A percentile compares a stretch with the other conserved stretches of the same genome.
These are phyloP conservation scores for Megathymus violae DNA, from an alignment of 1,140 invertebrate genomes.

Conservation along the genomic window DNA sequence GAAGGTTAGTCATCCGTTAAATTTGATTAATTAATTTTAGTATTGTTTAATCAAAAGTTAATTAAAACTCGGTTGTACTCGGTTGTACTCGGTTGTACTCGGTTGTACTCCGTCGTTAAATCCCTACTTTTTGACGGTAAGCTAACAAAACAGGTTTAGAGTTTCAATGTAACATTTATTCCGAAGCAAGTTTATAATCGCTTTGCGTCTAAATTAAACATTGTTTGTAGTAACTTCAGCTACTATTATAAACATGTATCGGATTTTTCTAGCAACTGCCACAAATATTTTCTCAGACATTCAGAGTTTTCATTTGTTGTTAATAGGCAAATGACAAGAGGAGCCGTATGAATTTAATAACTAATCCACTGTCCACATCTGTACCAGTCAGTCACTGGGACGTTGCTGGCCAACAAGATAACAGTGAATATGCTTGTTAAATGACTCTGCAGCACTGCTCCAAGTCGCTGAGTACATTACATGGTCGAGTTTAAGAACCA, in stretches of 20 bases:
- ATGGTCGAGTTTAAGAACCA: too few relatives aligned
- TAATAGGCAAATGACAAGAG: too few relatives aligned
- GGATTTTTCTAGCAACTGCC: not conserved
- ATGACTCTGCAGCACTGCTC: too few relatives aligned
- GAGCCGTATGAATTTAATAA: too few relatives aligned
- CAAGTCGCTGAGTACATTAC: too few relatives aligned
- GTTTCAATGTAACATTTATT: not conserved
- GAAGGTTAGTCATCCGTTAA: not conserved
- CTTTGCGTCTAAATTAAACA: not conserved
- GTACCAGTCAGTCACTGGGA: too few relatives aligned
- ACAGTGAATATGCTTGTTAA: too few relatives aligned
- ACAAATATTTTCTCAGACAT: not conserved
- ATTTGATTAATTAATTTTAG: slow-evolving; percentile 20
- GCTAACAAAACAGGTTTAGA: not conserved
- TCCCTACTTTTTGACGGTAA: not conserved
- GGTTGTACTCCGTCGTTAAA: not conserved
- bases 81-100: too few relatives aligned
- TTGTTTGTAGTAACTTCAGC: not conserved
- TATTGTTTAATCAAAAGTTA: slow-evolving; percentile 21
- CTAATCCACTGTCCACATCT: too few relatives aligned
- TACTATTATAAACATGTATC: not conserved
- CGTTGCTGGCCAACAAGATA: too few relatives aligned
- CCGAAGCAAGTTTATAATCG: not conserved
- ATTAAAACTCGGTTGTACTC: not conserved
- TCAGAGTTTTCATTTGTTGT: too few relatives aligned